These are phyloP conservation scores for Cynopterus brachyotis DNA, from an alignment of 2,113 vertebrate genomes.

Conservation along the genomic window DNA sequence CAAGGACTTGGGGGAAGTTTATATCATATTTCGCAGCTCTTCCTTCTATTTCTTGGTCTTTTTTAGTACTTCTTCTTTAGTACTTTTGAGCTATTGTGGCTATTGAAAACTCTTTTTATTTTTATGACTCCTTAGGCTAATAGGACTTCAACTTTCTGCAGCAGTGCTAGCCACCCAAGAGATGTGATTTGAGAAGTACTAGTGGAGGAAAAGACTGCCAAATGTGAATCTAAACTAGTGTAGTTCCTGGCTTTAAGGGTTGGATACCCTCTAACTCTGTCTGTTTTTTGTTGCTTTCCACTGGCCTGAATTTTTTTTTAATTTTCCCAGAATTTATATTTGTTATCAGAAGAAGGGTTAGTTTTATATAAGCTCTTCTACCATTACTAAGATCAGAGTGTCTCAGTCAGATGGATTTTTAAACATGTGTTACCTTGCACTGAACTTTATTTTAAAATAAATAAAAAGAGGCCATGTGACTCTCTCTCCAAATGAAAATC, in stretches of 20 bases:
- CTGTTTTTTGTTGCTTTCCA: background rate
- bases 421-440: background rate
- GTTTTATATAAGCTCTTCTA: background rate
- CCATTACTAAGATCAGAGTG: background rate
- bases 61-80: background rate
- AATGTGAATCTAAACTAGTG: background rate
- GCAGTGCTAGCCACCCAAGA: background rate
- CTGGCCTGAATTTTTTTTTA: background rate
- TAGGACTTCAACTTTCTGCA: background rate
- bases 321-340: background rate
- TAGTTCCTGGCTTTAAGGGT: background rate
- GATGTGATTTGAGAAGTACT: background rate
- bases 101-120: background rate
- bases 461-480: background rate
- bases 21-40: background rate
- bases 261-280: background rate
- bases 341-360: background rate
- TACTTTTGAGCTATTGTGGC: background rate
- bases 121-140: background rate
- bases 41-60: background rate
- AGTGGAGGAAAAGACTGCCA: background rate
- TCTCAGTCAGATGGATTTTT: background rate
- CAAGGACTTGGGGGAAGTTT: background rate
- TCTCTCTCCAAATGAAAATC: background rate
- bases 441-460: background rate